Evolutionary conservation across 1,140 invertebrate genomes (phyloP), one percentile per base, ranked within the genome.

Genomic region (Lucilia sericata): DNA sequence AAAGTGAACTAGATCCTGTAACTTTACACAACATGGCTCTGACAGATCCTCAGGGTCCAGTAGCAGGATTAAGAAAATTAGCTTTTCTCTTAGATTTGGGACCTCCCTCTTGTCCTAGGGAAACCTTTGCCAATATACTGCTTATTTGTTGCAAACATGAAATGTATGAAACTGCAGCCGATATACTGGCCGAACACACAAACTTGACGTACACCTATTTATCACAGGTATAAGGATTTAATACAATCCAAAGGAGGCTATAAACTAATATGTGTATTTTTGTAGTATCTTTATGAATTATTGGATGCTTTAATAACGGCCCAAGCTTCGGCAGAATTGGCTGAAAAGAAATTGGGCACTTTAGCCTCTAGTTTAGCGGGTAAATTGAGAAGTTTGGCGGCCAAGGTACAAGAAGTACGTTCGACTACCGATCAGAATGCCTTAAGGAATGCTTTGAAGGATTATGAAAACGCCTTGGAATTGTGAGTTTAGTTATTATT

Each of bases 11-110:
- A 84, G 99, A 99, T 92, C 97, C 98, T 19, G 97, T 99, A 0
- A 99, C 98, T 30, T 92, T 99, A 8, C 99, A 99, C 88, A 99
- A 99, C 91, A 96, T 99, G 92, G 99, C 98, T 0, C 92, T 99
- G 8, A 97, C 99, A 88, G 98, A 99, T 88, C 98, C 99, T 91
- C 92, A 93, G 83, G 88, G 92, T n/a, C 96, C 97, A 85, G 96
- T 98, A 10, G 96, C 95, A 0, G 98, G 98, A 21, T 99, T 99
- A 90, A 96, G 99, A 89, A 99, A 99, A 92, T 91, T 99, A 25
- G 98, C 99, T 90, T 99, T 99, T 92, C 92, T 99, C 10, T 92
- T 99, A 2, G 96, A 98, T 88, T 97, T 99, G 89, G 98, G 98
- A 91, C 96, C 96, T 13, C 99, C 99, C 91, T 87, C 89, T 36